Conservation (phyloP, 2,113 vertebrate species). For the Melanostigma gelatinosum region DNA sequence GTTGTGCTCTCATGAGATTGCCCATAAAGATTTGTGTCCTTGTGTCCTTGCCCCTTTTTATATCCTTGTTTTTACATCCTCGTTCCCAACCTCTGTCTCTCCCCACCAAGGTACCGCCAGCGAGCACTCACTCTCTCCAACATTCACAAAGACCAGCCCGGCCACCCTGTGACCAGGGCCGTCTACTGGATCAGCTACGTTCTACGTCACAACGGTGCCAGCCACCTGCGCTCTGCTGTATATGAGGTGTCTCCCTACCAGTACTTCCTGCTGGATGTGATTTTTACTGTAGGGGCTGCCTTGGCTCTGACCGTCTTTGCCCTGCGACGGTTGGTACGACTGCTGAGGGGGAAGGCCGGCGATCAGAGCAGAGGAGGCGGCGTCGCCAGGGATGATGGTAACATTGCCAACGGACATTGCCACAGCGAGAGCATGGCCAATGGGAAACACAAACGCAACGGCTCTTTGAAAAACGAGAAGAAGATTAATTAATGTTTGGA, state of each 20-base stretch:
- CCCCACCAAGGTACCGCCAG: slow-evolving; percentile 86
- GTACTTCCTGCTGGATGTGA: slow-evolving; percentile 95
- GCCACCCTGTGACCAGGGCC: slow-evolving; percentile 92
- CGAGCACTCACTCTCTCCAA: slow-evolving; percentile 89
- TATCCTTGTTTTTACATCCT: not conserved
- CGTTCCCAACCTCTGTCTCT: not conserved
- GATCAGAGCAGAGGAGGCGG: slow-evolving; percentile 72
- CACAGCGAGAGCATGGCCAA: slow-evolving; percentile 90
- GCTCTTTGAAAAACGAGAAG: slow-evolving; percentile 92
- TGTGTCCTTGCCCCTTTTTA: not conserved
- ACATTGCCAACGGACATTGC: slow-evolving; percentile 91
- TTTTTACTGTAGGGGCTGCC: slow-evolving; percentile 81
- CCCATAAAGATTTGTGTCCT: not conserved
- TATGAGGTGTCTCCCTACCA: slow-evolving; percentile 91
- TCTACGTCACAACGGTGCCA: slow-evolving; percentile 92
- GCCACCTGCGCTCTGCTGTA: slow-evolving; percentile 92
- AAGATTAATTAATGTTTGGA: slow-evolving; percentile 90
- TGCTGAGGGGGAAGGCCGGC: slow-evolving; percentile 56
- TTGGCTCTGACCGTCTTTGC: slow-evolving; percentile 79
- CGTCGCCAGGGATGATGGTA: slow-evolving; percentile 74
- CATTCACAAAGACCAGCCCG: slow-evolving; percentile 97
- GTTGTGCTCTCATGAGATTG: not conserved
- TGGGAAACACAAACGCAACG: slow-evolving; percentile 93
- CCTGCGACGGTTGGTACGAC: slow-evolving; percentile 80
- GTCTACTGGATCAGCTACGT: slow-evolving; percentile 97